Evolutionary conservation across 1,140 invertebrate species (phyloP).

Genomic region (Dysdera silvatica): DNA sequence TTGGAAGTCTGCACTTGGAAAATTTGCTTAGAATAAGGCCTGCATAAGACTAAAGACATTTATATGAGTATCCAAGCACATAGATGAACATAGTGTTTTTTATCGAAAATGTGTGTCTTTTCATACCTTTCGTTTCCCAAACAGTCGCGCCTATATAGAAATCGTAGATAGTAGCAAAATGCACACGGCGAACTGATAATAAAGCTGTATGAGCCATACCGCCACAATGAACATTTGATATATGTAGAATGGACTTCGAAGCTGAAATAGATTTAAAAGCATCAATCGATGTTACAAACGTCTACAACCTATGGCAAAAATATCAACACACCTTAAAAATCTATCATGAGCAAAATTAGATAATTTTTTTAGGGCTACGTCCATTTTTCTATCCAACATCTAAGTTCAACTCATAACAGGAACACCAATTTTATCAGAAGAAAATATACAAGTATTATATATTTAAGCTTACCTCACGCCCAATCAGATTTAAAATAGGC

Average conservation of each 20-base stretch:
- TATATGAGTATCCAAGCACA: too few relatives aligned
- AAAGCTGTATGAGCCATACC: slow-evolving; percentile 42
- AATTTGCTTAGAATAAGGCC: too few relatives aligned
- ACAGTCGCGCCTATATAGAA: slow-evolving; percentile 41
- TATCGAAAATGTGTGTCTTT: too few relatives aligned
- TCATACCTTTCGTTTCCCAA: slow-evolving; percentile 42
- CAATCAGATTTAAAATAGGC: slow-evolving; percentile 35
- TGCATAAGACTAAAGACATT: too few relatives aligned
- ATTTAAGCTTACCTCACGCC: slow-evolving; percentile 33
- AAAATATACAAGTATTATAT: background rate
- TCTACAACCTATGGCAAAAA: slow-evolving; percentile 18
- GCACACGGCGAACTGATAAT: slow-evolving; percentile 41
- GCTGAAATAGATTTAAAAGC: slow-evolving; percentile 32
- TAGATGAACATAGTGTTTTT: too few relatives aligned
- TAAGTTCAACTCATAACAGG: background rate
- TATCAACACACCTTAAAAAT: background rate
- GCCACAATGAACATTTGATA: slow-evolving; percentile 46
- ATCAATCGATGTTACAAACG: background rate
- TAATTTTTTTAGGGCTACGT: background rate
- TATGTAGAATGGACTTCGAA: slow-evolving; percentile 44
- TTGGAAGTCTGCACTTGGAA: too few relatives aligned
- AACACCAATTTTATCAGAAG: background rate
- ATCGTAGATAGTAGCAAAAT: slow-evolving; percentile 40
- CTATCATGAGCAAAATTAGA: slow-evolving; percentile 1
- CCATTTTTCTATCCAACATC: background rate